A percentile compares a stretch with the other conserved stretches of the same genome.
Conservation (phyloP, 1,140 invertebrate species). For the Asobara japonica region DNA sequence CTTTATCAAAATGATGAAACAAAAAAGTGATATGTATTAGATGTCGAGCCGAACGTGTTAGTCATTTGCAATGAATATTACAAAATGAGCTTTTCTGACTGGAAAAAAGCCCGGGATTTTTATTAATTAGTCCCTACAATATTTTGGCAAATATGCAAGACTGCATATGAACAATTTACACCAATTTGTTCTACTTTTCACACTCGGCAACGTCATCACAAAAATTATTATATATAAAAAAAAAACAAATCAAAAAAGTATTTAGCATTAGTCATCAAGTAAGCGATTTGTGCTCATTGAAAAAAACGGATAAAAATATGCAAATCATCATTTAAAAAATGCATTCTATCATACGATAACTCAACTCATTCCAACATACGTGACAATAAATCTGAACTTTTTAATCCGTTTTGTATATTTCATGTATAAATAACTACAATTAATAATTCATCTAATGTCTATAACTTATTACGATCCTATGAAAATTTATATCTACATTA, state of each 20-base stretch:
- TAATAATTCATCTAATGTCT: slow-evolving; percentile 42
- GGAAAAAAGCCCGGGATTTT: too few species aligned
- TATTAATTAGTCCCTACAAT: neutral
- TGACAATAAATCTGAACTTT: too few species aligned
- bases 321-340: neutral
- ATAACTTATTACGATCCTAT: slow-evolving; percentile 57
- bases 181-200: neutral
- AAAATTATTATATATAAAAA: neutral
- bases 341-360: slow-evolving; percentile 1
- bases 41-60: neutral
- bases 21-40: neutral
- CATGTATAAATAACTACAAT: slow-evolving; percentile 52
- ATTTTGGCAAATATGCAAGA: neutral
- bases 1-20: neutral
- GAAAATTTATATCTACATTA: slow-evolving; percentile 59
- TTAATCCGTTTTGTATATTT: neutral
- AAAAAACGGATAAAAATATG: neutral
- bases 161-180: neutral
- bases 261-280: neutral
- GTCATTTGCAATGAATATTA: too few species aligned
- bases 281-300: slow-evolving; percentile 7
- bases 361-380: neutral
- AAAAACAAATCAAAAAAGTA: neutral
- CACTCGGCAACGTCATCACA: neutral
- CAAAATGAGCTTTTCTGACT: too few species aligned